Conservation (phyloP, 2,797 vertebrate species). For the Odontamblyopus rebecca region DNA sequence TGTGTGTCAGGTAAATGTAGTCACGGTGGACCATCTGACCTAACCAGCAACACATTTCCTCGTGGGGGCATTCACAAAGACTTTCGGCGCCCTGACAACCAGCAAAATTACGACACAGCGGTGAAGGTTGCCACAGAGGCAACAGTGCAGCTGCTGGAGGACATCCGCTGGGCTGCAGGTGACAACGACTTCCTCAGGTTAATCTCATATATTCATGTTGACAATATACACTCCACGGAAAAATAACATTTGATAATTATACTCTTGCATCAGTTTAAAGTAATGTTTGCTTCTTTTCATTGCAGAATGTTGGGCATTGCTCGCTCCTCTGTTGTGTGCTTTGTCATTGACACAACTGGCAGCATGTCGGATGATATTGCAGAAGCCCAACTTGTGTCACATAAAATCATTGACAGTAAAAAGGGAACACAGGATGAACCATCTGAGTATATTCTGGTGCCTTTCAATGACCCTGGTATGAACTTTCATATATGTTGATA, state of each 20-base stretch:
- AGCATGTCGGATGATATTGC: slow-evolving; percentile 75
- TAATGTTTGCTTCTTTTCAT: background rate
- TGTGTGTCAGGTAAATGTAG: slow-evolving; percentile 76
- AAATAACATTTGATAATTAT: background rate
- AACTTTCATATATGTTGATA: background rate
- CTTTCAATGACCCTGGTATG: slow-evolving; percentile 78
- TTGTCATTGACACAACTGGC: slow-evolving; percentile 79
- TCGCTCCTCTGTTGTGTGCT: slow-evolving; percentile 69
- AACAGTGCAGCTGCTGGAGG: slow-evolving; percentile 66
- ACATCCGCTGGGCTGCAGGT: slow-evolving; percentile 64
- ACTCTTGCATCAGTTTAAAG: background rate
- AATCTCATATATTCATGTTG: background rate
- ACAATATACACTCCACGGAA: too few relatives aligned
- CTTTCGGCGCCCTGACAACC: slow-evolving; percentile 52
- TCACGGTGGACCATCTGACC: slow-evolving; percentile 72
- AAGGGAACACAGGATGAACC: slow-evolving; percentile 77
- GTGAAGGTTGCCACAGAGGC: slow-evolving; percentile 59
- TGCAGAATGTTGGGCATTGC: slow-evolving; percentile 76
- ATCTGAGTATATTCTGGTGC: slow-evolving; percentile 79
- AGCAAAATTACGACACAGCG: slow-evolving; percentile 56
- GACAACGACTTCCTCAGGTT: slow-evolving; percentile 70
- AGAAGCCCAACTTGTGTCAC: slow-evolving; percentile 45
- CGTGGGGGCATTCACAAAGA: slow-evolving; percentile 77
- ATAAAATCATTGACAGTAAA: slow-evolving; percentile 69
- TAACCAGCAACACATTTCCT: slow-evolving; percentile 54